Evolutionary conservation across 2,888 invertebrate genomes (phyloP).

Genomic region (Machimus atricapillus): DNA sequence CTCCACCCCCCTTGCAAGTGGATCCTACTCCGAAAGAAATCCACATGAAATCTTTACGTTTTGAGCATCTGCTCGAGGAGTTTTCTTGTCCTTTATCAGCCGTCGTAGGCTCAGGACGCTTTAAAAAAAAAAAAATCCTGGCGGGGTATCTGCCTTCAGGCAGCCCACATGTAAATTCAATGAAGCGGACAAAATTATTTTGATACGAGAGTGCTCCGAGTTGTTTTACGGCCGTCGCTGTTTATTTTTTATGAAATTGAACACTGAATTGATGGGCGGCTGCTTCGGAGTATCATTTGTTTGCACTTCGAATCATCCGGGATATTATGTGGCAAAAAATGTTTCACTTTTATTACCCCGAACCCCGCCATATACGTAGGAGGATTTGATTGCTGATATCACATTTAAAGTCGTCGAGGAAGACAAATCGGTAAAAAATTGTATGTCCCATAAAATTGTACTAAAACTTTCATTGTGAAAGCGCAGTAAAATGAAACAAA

Average conservation of each 20-base stretch:
- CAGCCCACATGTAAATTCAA: slow-evolving; percentile 26
- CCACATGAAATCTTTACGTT: neutral
- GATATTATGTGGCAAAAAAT: slow-evolving; percentile 29
- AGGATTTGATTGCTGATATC: slow-evolving; percentile 22
- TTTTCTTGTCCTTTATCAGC: neutral
- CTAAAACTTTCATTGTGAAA: neutral
- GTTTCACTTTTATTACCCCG: slow-evolving; percentile 2
- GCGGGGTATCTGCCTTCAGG: neutral
- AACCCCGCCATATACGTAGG: neutral
- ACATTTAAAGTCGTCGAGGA: neutral
- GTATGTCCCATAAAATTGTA: neutral
- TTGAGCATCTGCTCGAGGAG: neutral
- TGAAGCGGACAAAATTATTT: slow-evolving; percentile 35
- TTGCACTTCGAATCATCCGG: slow-evolving; percentile 31
- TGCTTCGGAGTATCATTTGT: neutral
- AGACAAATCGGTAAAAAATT: neutral
- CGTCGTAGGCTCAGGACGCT: neutral
- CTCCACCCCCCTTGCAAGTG: neutral
- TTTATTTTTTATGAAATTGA: slow-evolving; percentile 37
- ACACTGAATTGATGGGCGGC: slow-evolving; percentile 28
- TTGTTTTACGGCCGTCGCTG: slow-evolving; percentile 12
- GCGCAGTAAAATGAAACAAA: neutral
- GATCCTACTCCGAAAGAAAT: neutral
- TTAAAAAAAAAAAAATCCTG: neutral
- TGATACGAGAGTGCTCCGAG: slow-evolving; percentile 27